Base-by-base conservation (phyloP, 2,888 invertebrate species). In the Onthophagus sagittarius region DNA sequence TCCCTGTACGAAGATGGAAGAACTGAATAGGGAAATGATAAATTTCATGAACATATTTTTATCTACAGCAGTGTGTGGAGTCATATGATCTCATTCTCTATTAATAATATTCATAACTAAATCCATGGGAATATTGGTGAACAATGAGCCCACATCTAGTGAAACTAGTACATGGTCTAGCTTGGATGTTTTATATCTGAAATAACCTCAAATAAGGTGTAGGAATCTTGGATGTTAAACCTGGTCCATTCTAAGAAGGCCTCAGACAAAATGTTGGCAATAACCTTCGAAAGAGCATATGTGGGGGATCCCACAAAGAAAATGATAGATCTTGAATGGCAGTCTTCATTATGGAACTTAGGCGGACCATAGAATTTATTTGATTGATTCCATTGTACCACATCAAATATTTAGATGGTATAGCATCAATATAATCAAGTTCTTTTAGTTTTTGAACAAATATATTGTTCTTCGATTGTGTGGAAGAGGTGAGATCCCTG, bases 341-440 rank as follows among this genome's bases (percentile, higher is more conserved):
- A 39, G 15, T 23, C 62, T 9, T 31, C 67, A 13, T 53, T 69
- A 5, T 72, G 65, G 5, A 72, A 5, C 11, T 72, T 72, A 7
- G 65, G 72, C 0, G 63, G 14, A 63, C 62, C 13, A 33, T 71
- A 63, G 2, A 71, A 63, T 53, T 63, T 62, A n/a, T n/a, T 2
- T 62, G 71, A 2, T 14, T 9, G 2, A 13, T 5, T 5, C 13
- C n/a, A 4, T 63, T 63, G 7, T 63, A 9, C 7, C 14, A 63
- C 5, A 5, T 63, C 9, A 5, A 9, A 7, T 5, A 5, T 14
- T 14, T 14, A 5, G 13, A 5, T 9, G 5, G 5, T 14, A 0
- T 63, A 3, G 9, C 7, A 5, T 7, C 14, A 5, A 3, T n/a
- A 5, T 5, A 63, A n/a, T 14, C 5, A 4, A 7, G 63, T 5